A percentile compares a stretch with the other conserved stretches of the same genome.
phyloP scores from a whole-genome alignment of 2,888 invertebrate species.

The Synergus laeviventris region DNA sequence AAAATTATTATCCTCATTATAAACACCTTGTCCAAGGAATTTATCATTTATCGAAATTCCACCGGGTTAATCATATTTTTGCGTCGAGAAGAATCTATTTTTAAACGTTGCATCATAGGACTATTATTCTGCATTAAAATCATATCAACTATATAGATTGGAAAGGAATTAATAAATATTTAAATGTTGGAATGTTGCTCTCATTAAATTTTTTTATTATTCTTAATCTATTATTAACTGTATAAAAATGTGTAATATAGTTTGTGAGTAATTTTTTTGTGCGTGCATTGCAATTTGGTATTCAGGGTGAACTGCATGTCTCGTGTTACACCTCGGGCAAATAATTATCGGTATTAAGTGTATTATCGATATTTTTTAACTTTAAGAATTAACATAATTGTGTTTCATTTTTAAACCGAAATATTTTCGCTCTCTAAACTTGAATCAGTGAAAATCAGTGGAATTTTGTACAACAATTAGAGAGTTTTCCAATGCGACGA shows the following conservation, averaged over 20 bases:
- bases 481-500: no score
- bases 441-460: no score
- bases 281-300: background rate
- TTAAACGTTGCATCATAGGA: conserved; percentile 6
- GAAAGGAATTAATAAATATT: background rate
- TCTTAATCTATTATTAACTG: background rate
- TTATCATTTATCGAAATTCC: conserved; percentile 9
- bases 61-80: conserved; percentile 31
- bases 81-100: background rate
- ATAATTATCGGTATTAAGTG: background rate
- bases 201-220: background rate
- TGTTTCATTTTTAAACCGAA: background rate
- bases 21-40: conserved; percentile 5
- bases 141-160: background rate
- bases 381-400: background rate
- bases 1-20: conserved; percentile 25
- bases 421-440: no score
- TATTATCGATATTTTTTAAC: background rate
- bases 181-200: background rate
- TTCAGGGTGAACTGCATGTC: background rate
- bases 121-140: no score
- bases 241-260: conserved; percentile 1
- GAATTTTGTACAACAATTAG: no score
- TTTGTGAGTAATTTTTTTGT: background rate
- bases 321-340: background rate